A percentile compares a stretch with the other conserved stretches of the same genome.
Conservation (phyloP, 2,888 invertebrate species). For the Caenorhabditis uteleia region DNA sequence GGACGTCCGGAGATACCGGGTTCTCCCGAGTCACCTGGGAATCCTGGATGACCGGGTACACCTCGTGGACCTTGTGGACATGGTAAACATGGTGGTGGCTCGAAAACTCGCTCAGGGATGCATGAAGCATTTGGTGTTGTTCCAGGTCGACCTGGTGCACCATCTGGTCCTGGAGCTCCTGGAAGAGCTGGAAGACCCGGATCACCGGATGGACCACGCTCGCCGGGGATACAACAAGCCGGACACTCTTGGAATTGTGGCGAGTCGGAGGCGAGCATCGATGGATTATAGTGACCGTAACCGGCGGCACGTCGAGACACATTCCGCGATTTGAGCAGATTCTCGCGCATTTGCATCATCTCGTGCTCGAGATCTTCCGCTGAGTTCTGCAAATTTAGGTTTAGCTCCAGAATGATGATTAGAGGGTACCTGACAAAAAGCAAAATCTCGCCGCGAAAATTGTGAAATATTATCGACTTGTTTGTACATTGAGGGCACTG, state of each 20-base stretch:
- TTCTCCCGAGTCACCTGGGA: conserved; percentile 63
- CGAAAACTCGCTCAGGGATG: conserved; percentile 69
- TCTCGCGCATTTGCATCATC: conserved; percentile 51
- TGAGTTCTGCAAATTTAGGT: conserved; percentile 44
- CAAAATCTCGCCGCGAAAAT: conserved; percentile 63
- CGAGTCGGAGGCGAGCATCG: conserved; percentile 59
- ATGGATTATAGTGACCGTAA: conserved; percentile 61
- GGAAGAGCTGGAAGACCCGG: conserved; percentile 61
- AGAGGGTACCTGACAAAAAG: conserved; percentile 64
- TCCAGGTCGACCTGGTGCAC: conserved; percentile 69
- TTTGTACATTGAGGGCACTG: conserved; percentile 68
- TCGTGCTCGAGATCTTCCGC: conserved; percentile 63
- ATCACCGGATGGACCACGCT: conserved; percentile 61
- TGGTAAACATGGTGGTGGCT: conserved; percentile 70
- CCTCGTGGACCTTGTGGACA: conserved; percentile 63
- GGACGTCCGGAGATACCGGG: conserved; percentile 65
- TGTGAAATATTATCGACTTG: conserved; percentile 64
- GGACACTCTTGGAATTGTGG: conserved; percentile 70
- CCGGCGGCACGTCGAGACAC: conserved; percentile 42
- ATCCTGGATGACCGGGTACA: conserved; percentile 62
- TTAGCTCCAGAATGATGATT: neutral
- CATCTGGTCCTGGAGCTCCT: conserved; percentile 68
- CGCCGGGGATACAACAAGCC: conserved; percentile 69
- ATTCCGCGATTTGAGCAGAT: conserved; percentile 30
- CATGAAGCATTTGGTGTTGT: conserved; percentile 69